Conservation (phyloP, 2,113 vertebrate genomes). For the Corythaeola cristata region DNA sequence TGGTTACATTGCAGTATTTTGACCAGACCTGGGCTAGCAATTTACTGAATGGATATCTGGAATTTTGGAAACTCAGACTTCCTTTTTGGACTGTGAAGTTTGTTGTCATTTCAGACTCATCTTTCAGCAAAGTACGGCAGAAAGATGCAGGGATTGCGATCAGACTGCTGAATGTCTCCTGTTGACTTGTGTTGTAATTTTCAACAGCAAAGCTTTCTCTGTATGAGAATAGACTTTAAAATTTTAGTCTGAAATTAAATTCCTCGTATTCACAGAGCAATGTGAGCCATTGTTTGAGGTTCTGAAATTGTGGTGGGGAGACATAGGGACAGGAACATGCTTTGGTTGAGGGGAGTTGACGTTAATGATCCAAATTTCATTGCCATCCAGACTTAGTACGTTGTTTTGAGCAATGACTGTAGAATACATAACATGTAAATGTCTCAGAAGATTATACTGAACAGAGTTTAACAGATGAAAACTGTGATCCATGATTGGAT, state of each 20-base stretch:
- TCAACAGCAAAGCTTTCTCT: neutral
- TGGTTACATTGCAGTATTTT: neutral
- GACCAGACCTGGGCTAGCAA: neutral
- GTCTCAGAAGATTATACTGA: neutral
- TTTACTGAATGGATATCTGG: neutral
- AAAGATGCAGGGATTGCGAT: neutral
- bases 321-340: too few relatives aligned
- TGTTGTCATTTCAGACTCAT: fast-evolving
- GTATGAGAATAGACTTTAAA: neutral
- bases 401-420: neutral
- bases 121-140: neutral
- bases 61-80: neutral
- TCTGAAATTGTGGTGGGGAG: neutral
- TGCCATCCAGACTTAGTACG: neutral
- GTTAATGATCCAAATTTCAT: neutral
- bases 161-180: neutral
- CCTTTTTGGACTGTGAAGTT: neutral
- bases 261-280: neutral
- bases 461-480: neutral
- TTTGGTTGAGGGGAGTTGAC: neutral
- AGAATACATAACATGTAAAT: neutral
- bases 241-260: neutral
- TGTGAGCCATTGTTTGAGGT: neutral
- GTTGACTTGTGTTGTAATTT: neutral
- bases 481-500: neutral